Percentiles rank a stretch among this genome's conserved stretches.
Conservation (phyloP, 2,888 invertebrate species). For the Epinotia brunnichana region DNA sequence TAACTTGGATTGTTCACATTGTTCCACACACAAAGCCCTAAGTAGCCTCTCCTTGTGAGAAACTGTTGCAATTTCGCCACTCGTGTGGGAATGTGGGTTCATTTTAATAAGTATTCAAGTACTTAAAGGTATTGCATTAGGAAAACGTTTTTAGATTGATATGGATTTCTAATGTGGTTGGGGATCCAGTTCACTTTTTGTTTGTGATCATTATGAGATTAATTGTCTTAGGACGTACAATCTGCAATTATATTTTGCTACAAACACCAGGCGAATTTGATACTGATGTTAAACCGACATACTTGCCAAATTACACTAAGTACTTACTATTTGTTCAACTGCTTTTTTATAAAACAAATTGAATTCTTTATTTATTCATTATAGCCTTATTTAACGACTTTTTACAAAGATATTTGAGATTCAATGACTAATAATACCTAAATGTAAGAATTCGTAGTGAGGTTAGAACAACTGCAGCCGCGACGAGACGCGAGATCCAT, state of each 20-base stretch:
- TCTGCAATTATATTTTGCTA: neutral
- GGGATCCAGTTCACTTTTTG: constrained; percentile 11
- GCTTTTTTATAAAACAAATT: too few relatives aligned
- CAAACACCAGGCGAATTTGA: neutral
- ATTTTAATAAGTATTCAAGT: constrained; percentile 40
- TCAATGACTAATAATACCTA: too few relatives aligned
- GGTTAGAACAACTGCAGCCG: too few relatives aligned
- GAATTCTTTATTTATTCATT: too few relatives aligned
- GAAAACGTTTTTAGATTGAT: constrained; percentile 17
- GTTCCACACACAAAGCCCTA: constrained; percentile 69
- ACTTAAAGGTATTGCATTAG: constrained; percentile 44
- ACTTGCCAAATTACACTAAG: too few relatives aligned
- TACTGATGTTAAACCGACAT: neutral
- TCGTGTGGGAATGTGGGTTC: constrained; percentile 75
- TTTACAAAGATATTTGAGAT: too few relatives aligned
- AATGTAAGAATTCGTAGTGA: too few relatives aligned
- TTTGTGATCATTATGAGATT: constrained; percentile 6
- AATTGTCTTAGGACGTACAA: neutral
- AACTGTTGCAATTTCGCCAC: constrained; percentile 65
- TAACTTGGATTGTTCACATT: constrained; percentile 71
- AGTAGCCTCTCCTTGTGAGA: constrained; percentile 72
- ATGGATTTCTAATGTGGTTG: constrained; percentile 14
- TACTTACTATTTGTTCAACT: too few relatives aligned
- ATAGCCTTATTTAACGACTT: too few relatives aligned
- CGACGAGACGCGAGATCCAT: too few relatives aligned